phyloP scores from a whole-genome alignment of 2,113 vertebrate species.

The Baryphthengus martii region DNA sequence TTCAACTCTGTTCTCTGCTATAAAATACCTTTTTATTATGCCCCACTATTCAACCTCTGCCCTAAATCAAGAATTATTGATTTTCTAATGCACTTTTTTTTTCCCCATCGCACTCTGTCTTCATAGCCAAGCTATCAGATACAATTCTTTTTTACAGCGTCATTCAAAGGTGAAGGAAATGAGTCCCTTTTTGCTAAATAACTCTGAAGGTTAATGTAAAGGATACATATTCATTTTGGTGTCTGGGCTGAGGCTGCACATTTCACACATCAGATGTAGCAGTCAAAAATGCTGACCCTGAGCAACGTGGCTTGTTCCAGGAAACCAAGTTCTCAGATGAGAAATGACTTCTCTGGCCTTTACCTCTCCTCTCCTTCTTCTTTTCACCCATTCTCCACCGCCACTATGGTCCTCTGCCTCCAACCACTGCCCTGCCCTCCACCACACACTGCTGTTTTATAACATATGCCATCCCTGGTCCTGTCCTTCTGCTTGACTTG shows the following conservation, averaged over 20 bases:
- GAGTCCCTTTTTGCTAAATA: neutral
- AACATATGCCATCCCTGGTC: neutral
- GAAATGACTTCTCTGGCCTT: neutral
- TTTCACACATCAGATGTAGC: neutral
- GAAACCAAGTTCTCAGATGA: neutral
- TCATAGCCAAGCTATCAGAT: neutral
- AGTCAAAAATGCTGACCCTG: neutral
- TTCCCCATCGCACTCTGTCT: neutral
- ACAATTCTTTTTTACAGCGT: neutral
- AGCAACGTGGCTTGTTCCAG: fast-evolving
- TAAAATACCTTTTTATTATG: neutral
- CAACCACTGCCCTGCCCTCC: neutral
- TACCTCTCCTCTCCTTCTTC: neutral
- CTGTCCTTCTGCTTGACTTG: neutral
- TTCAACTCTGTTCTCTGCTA: neutral
- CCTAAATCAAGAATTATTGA: neutral
- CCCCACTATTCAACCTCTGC: neutral
- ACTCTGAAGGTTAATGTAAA: neutral
- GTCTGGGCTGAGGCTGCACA: neutral
- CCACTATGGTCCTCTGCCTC: neutral
- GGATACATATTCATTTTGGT: neutral
- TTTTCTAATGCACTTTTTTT: neutral
- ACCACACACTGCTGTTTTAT: neutral
- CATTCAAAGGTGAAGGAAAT: neutral
- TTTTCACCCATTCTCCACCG: neutral